Base-by-base conservation (phyloP, 2,888 invertebrate genomes). In the Geotrupes spiniger region DNA sequence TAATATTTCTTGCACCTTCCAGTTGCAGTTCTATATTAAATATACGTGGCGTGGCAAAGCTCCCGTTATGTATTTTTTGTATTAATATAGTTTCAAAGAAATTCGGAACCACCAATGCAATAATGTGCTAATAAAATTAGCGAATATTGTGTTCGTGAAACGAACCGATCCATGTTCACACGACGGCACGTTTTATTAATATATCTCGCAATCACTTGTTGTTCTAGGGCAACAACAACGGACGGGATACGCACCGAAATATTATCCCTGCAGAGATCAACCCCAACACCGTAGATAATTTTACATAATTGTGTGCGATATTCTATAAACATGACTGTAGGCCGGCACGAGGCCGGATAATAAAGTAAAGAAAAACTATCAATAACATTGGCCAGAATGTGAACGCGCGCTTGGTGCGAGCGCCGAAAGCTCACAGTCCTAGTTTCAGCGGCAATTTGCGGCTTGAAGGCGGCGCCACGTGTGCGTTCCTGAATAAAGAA, bases 351-450 rank as follows among this genome's bases (percentile, higher is more conserved):
- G 72, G 60, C 74, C 73, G 72, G 71, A 73, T 73, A 73, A 74
- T 73, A 71, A 73, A 73, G 68, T 63, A 65, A 70, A 67, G 70
- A 59, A 63, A 68, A 71, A 70, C 72, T 70, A 72, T 72, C 73
- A 71, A 73, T 71, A 74, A 74, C 72, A 73, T 65, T 65, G 54
- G 17, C 52, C 38, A 60, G 70, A 69, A 49, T 65, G 69, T 66
- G 63, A 60, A 46, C 40, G 17, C 17, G 11, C 6, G 9, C 14
- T 31, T 14, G 6, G n/a, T 14, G 11, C 15, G 6, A 1, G 10
- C 10, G 31, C 10, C n/a, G 42, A 21, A 21, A 21, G 21, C 6
- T 61, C 62, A 68, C 68, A 68, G 37, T 70, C 70, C 65, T 54
- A 69, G 26, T 41, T 42, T 29, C 46, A 49, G 48, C 56, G 48